Evolutionary conservation across 2,797 vertebrate genomes (phyloP), one percentile per base, ranked within the genome.

Genomic region (Huso huso): DNA sequence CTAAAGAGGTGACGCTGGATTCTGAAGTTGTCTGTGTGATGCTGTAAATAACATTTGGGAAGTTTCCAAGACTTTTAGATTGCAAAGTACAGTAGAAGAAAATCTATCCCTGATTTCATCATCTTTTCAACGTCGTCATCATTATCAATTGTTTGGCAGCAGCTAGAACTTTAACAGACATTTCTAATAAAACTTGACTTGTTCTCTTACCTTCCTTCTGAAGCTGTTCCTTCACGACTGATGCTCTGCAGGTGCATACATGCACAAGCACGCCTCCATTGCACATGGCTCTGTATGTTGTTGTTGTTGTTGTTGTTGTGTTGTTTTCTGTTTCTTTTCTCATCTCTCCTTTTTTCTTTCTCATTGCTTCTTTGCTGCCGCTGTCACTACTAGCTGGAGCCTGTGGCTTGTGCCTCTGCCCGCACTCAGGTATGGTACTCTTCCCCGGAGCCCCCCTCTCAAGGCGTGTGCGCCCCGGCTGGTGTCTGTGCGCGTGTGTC

Each of bases 371-470:
- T 72, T 76, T 75, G 75, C 77, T 79, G 67, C 65, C 52, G 72
- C 83, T 78, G 78, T 81, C 55, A 78, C 71, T 81, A 69, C 0
- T 80, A 97, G 95, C 86, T 90, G 92, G 93, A 95, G 75, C 85
- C 88, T 0, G 78, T 83, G 70, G 80, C 86, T 73, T 74, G 86
- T 1, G 51, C 86, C 77, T 76, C 84, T 4, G 77, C 81, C 68
- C 81, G 80, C 70, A 75, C 83, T 83, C 93, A 94, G 91, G 93
- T 93, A 93, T 86, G 67, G 78, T 89, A 83, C 82, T 82, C 84
- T 82, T 13, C 68, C 73, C 78, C 77, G 72, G 88, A 88, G 64
- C 77, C 75, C 73, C 78, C 2, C 23, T 77, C 79, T 10, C 73
- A 80, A 77, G 78, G 77, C 77, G 80, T 81, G 74, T 81, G 82